A percentile compares a stretch with the other conserved stretches of the same genome.
Evolutionary conservation across 1,140 invertebrate genomes (phyloP).

Genomic region (Pseudomyrmex dendroicus): DNA sequence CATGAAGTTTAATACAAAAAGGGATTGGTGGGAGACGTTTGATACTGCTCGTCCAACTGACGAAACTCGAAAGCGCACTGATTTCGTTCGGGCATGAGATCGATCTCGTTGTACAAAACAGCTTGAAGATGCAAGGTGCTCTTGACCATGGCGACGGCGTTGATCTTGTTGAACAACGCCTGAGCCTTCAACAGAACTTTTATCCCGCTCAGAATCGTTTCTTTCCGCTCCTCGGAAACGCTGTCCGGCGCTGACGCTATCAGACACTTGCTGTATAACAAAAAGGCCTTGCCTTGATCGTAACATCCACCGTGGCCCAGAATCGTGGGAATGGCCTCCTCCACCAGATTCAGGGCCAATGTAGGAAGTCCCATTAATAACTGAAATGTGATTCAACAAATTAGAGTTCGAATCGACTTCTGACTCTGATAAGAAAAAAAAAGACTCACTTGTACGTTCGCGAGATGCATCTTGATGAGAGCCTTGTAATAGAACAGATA

Average conservation of each 20-base stretch:
- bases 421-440: not conserved
- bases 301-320: constrained; percentile 93
- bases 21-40: constrained; percentile 79
- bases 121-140: constrained; percentile 89
- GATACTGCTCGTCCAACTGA: constrained; percentile 89
- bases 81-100: constrained; percentile 88
- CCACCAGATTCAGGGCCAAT: constrained; percentile 90
- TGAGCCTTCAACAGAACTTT: constrained; percentile 89
- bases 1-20: constrained; percentile 72
- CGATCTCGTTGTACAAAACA: constrained; percentile 88
- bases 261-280: constrained; percentile 89
- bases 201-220: constrained; percentile 87
- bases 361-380: constrained; percentile 90
- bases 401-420: not conserved
- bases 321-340: constrained; percentile 89
- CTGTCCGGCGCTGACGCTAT: constrained; percentile 86
- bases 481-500: constrained; percentile 91
- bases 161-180: constrained; percentile 89
- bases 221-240: constrained; percentile 83
- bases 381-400: constrained; percentile 79
- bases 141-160: constrained; percentile 90
- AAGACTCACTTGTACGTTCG: constrained; percentile 87
- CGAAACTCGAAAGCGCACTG: constrained; percentile 90
- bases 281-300: constrained; percentile 89
- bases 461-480: constrained; percentile 91